These are phyloP conservation scores for Nymphalis urticae DNA, from an alignment of 2,888 invertebrate species.

Conservation along the genomic window DNA sequence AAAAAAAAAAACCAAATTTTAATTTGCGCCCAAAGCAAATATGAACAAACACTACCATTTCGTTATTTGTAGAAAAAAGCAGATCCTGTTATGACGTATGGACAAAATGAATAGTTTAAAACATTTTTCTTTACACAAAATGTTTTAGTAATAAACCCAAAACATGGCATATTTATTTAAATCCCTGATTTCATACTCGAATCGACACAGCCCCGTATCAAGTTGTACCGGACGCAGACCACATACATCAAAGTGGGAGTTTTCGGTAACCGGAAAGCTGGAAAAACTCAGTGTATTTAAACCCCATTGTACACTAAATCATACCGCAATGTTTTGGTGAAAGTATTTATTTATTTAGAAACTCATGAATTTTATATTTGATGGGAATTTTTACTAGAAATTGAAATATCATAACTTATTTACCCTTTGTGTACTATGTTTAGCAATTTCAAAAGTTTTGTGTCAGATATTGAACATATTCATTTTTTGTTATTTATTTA, in stretches of 20 bases:
- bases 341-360: conserved; percentile 18
- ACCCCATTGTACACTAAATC: conserved; percentile 18
- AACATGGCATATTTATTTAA: background rate
- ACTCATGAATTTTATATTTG: background rate
- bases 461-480: too few species aligned
- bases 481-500: too few species aligned
- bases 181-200: background rate
- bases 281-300: conserved; percentile 12
- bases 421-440: too few species aligned
- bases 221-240: conserved; percentile 6
- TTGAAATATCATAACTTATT: too few species aligned
- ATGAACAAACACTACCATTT: background rate
- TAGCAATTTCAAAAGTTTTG: too few species aligned
- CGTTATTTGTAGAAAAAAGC: background rate
- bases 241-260: conserved; percentile 18
- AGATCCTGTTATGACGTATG: background rate
- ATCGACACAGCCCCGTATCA: background rate
- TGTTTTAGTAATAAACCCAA: background rate
- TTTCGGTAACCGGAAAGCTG: conserved; percentile 16
- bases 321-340: conserved; percentile 1
- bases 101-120: conserved; percentile 1
- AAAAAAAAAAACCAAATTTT: too few species aligned
- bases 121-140: conserved; percentile 1
- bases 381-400: too few species aligned
- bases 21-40: too few species aligned